These are phyloP conservation scores for Oostethus manadensis DNA, from an alignment of 2,113 vertebrate genomes.

Conservation along the genomic window DNA sequence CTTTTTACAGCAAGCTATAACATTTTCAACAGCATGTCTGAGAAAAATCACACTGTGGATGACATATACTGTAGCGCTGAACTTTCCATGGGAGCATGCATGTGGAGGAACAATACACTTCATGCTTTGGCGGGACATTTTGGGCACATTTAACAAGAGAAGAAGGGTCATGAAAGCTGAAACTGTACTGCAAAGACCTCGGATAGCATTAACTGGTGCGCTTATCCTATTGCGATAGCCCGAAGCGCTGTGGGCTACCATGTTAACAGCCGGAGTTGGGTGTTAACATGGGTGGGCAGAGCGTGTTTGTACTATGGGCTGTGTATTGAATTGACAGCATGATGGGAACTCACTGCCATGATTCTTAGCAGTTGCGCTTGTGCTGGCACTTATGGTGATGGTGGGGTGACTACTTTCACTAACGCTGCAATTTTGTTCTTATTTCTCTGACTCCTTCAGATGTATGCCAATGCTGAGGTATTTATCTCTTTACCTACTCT, in stretches of 20 bases:
- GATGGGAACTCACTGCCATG: slow-evolving; percentile 56
- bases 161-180: slow-evolving; percentile 11
- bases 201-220: background rate
- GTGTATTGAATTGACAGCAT: slow-evolving; percentile 56
- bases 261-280: slow-evolving; percentile 20
- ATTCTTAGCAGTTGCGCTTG: slow-evolving; percentile 50
- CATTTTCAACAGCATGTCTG: background rate
- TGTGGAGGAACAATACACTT: background rate
- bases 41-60: background rate
- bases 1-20: background rate
- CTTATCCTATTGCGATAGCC: slow-evolving; percentile 11
- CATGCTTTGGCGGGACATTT: slow-evolving; percentile 1
- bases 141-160: slow-evolving; percentile 13
- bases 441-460: slow-evolving; percentile 79
- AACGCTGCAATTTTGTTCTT: slow-evolving; percentile 67
- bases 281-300: background rate
- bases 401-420: slow-evolving; percentile 69
- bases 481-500: slow-evolving; percentile 61
- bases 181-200: slow-evolving; percentile 2
- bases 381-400: slow-evolving; percentile 69
- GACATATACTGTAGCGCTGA: background rate
- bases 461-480: slow-evolving; percentile 83
- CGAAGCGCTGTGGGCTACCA: slow-evolving; percentile 48
- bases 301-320: slow-evolving; percentile 28
- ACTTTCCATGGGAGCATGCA: background rate